These are phyloP conservation scores for Aldrovandia affinis DNA, from an alignment of 2,797 vertebrate species.

Conservation along the genomic window DNA sequence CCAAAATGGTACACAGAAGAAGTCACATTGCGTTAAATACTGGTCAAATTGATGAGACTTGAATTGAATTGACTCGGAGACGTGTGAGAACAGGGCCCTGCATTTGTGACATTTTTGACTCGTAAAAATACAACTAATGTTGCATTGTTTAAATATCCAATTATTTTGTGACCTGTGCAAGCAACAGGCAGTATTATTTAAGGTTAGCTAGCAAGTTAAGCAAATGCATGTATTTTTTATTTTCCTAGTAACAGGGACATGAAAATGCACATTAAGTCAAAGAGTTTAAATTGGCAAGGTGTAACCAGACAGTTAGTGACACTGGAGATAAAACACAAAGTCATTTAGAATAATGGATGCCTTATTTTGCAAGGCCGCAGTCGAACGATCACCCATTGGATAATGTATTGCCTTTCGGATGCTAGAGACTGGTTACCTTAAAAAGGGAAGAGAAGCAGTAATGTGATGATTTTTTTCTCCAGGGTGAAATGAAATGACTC, in stretches of 20 bases:
- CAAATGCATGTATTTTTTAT: background rate
- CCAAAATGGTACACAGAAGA: background rate
- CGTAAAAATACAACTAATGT: background rate
- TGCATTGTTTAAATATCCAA: background rate
- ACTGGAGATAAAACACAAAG: conserved; percentile 1
- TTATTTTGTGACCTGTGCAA: background rate
- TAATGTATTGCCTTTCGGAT: background rate
- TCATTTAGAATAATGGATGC: conserved; percentile 6
- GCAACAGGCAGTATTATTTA: background rate
- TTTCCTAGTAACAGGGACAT: background rate
- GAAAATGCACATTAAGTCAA: conserved; percentile 2
- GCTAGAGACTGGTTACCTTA: background rate
- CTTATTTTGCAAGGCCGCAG: background rate
- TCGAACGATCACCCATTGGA: background rate
- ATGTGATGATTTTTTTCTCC: background rate
- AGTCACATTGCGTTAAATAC: background rate
- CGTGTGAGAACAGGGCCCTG: background rate
- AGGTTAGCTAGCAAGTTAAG: background rate
- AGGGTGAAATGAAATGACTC: background rate
- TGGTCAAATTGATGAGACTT: background rate
- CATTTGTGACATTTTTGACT: background rate
- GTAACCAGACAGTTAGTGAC: conserved; percentile 3
- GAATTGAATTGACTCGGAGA: conserved; percentile 3
- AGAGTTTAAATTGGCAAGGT: background rate
- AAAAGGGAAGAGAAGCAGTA: background rate